These are phyloP conservation scores for Lepisosteus osseus DNA, from an alignment of 2,113 vertebrate genomes.

Conservation along the genomic window DNA sequence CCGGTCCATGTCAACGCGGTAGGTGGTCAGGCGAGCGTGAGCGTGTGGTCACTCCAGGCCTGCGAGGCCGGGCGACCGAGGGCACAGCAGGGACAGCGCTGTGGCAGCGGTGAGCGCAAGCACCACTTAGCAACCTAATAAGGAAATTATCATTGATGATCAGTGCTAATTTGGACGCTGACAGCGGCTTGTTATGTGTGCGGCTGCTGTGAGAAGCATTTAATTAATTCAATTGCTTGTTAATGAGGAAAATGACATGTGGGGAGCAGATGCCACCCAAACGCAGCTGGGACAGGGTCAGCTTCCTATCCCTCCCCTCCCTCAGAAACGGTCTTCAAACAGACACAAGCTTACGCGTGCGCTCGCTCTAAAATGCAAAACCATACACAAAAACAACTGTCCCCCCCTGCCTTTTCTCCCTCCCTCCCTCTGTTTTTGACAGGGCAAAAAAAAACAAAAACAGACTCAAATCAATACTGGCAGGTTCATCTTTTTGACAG, in stretches of 20 bases:
- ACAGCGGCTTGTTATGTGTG: constrained; percentile 85
- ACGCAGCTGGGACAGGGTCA: constrained; percentile 77
- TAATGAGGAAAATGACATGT: constrained; percentile 87
- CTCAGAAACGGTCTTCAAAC: neutral
- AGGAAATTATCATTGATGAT: constrained; percentile 87
- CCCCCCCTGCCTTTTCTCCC: too few relatives aligned
- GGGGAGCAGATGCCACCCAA: constrained; percentile 84
- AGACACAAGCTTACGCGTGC: neutral
- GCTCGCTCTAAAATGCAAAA: too few relatives aligned
- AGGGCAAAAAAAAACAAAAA: too few relatives aligned
- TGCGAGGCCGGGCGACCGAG: neutral
- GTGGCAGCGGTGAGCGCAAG: constrained; percentile 63
- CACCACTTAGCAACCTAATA: constrained; percentile 84
- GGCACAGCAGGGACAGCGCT: constrained; percentile 56
- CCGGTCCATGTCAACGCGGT: too few relatives aligned
- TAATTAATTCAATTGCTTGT: constrained; percentile 91
- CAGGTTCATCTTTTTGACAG: too few relatives aligned
- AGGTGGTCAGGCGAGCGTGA: too few relatives aligned
- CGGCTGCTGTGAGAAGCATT: constrained; percentile 76
- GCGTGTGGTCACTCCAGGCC: too few relatives aligned
- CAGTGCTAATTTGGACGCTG: constrained; percentile 86
- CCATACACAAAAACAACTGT: neutral
- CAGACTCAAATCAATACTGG: too few relatives aligned
- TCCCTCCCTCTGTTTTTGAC: too few relatives aligned
- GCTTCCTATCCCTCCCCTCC: constrained; percentile 24